Percentiles rank a stretch among this genome's conserved stretches.
These are phyloP conservation scores for Hypselothyrea guttata DNA, from an alignment of 2,888 invertebrate species.

Conservation along the genomic window DNA sequence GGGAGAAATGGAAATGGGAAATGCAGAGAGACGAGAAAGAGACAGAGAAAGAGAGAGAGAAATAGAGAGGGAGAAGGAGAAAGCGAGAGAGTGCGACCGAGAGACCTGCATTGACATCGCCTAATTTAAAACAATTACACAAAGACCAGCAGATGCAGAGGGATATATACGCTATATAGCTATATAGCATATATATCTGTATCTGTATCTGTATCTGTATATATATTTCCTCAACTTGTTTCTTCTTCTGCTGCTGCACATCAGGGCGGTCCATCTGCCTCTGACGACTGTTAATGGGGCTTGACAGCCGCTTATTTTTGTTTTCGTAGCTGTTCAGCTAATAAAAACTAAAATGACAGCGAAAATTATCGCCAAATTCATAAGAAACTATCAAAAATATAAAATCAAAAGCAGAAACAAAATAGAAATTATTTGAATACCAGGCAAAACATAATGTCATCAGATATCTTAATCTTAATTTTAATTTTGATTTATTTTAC, in stretches of 20 bases:
- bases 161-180: neutral
- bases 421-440: too few relatives aligned
- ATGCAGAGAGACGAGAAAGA: neutral
- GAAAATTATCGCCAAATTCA: too few relatives aligned
- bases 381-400: too few relatives aligned
- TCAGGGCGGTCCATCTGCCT: constrained; percentile 38
- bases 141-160: constrained; percentile 38
- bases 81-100: constrained; percentile 1
- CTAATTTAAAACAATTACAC: constrained; percentile 67
- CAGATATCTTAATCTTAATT: too few relatives aligned
- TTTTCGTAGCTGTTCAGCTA: constrained; percentile 4
- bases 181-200: neutral
- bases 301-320: constrained; percentile 29
- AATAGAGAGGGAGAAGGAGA: neutral
- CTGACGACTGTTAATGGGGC: constrained; percentile 49
- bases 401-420: too few relatives aligned
- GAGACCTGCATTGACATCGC: constrained; percentile 50
- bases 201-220: too few relatives aligned
- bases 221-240: too few relatives aligned
- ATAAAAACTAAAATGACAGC: neutral
- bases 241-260: too few relatives aligned
- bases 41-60: neutral
- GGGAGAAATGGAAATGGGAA: neutral
- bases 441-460: too few relatives aligned
- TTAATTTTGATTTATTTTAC: too few relatives aligned